Evolutionary conservation across 2,888 invertebrate species (phyloP).

Genomic region (Halocaridina rubra): DNA sequence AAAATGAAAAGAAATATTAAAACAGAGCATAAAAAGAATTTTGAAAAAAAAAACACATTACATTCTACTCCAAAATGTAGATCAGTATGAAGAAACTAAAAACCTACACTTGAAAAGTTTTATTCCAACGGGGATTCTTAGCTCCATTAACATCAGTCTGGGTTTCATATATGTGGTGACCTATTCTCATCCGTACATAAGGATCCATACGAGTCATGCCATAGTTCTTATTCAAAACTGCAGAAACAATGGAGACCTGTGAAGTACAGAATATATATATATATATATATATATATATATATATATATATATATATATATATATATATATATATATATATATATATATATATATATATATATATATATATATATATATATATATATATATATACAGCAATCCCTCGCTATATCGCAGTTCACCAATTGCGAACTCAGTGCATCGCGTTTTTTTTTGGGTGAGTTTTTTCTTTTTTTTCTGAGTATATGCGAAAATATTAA

Average conservation of each 20-base stretch:
- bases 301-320: background rate
- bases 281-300: background rate
- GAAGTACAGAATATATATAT: background rate
- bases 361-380: background rate
- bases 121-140: constrained; percentile 95
- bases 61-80: no score
- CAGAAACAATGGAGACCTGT: constrained; percentile 55
- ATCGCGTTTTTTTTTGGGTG: no score
- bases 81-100: no score
- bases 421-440: no score
- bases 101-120: constrained; percentile 89
- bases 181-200: constrained; percentile 90
- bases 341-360: background rate
- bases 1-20: no score
- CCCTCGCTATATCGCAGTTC: no score
- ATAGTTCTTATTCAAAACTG: constrained; percentile 86
- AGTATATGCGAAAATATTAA: no score
- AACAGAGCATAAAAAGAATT: no score
- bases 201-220: constrained; percentile 96
- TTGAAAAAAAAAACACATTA: no score
- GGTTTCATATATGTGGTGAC: constrained; percentile 95
- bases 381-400: no score
- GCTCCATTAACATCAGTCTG: constrained; percentile 95
- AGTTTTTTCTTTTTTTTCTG: no score
- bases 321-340: background rate